Conservation (phyloP, 2,888 invertebrate genomes). For the Congeria kusceri region DNA sequence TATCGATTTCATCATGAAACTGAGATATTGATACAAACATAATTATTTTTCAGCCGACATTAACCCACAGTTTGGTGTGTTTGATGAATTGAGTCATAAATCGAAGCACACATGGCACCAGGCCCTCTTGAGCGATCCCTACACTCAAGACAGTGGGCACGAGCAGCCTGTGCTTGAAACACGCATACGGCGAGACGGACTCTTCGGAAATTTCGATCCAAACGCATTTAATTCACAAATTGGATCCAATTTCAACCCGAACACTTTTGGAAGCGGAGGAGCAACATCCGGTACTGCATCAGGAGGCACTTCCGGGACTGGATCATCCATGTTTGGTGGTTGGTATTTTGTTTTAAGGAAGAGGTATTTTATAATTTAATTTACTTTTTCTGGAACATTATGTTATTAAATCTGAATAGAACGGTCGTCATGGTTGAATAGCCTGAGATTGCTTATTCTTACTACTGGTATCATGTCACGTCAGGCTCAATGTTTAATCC, state of each 20-base stretch:
- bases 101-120: neutral
- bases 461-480: too few relatives aligned
- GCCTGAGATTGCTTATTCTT: too few relatives aligned
- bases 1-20: too few relatives aligned
- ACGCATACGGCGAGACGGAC: conserved; percentile 21
- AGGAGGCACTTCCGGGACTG: conserved; percentile 12
- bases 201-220: conserved; percentile 45
- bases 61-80: neutral
- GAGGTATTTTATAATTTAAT: too few relatives aligned
- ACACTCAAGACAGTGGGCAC: neutral
- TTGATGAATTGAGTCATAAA: too few relatives aligned
- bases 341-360: neutral
- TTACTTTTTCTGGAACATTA: too few relatives aligned
- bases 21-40: too few relatives aligned
- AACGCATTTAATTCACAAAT: conserved; percentile 47
- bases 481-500: conserved; percentile 50
- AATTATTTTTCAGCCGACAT: neutral
- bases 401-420: neutral
- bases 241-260: conserved; percentile 40
- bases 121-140: conserved; percentile 3
- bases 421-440: conserved; percentile 2
- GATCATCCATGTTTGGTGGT: conserved; percentile 15
- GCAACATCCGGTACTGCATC: neutral
- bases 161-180: neutral
- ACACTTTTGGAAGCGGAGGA: conserved; percentile 26